These are phyloP conservation scores for Osmerus eperlanus DNA, from an alignment of 2,113 vertebrate species.

Conservation along the genomic window DNA sequence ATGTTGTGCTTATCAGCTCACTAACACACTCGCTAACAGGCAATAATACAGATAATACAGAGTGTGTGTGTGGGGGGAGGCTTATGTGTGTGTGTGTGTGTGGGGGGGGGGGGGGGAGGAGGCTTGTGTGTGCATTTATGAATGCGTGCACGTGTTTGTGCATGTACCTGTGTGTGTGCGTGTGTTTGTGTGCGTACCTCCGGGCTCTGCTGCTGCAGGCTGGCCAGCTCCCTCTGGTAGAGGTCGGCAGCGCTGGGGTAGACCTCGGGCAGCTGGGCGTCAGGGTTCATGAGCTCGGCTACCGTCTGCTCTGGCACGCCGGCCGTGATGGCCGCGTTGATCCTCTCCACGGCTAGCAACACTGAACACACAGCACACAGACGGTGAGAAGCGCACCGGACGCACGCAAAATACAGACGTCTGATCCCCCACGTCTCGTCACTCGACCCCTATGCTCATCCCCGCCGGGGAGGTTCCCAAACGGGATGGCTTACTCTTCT, in stretches of 20 bases:
- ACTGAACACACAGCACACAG: slow-evolving; percentile 62
- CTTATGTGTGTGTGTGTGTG: not conserved
- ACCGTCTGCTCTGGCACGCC: slow-evolving; percentile 85
- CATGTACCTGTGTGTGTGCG: not conserved
- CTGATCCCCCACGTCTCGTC: not conserved
- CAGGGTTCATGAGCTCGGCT: slow-evolving; percentile 86
- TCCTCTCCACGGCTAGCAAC: slow-evolving; percentile 80
- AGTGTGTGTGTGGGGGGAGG: not conserved
- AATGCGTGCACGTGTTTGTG: not conserved
- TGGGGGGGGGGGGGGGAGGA: not conserved
- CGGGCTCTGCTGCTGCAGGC: slow-evolving; percentile 89
- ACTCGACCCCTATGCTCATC: too few species aligned
- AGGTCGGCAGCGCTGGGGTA: slow-evolving; percentile 85
- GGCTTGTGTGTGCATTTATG: not conserved
- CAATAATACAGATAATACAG: not conserved
- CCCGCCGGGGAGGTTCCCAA: not conserved
- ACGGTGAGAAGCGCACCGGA: not conserved
- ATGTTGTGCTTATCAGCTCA: not conserved
- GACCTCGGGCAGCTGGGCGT: slow-evolving; percentile 90
- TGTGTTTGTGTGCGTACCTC: slow-evolving; percentile 69
- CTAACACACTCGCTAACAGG: not conserved
- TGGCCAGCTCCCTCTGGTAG: slow-evolving; percentile 89
- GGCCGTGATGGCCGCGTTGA: slow-evolving; percentile 82
- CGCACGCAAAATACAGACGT: not conserved
- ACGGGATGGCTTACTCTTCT: slow-evolving; percentile 75